Base-by-base conservation (phyloP, 2,888 invertebrate species). In the Mythimna pallens region DNA sequence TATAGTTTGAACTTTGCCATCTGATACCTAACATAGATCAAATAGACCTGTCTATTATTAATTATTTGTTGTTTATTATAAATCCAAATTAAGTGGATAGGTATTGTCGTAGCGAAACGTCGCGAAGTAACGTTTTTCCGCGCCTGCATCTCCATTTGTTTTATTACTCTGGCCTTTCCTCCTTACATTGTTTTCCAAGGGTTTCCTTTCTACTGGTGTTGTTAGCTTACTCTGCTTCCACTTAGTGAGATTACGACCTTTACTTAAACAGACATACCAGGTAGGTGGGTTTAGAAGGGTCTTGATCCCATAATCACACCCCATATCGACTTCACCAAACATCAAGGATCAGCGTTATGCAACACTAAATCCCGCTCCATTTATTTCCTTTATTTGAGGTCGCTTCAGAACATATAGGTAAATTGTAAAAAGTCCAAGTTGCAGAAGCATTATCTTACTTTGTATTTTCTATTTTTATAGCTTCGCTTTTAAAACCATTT, bases 401-500 rank as follows among this genome's bases (percentile, higher is more conserved):
- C 43, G 55, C 22, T 67, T 40, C 10, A 73, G 70, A 68, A 58
- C 30, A 65, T 72, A 66, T 65, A 25, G 25, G 1, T 25, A 71
- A 74, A 73, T 76, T 71, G 40, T 10, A 20, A 64, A 83, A 66
- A 59, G 7, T 64, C 55, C 61, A 75, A 59, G 59, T 20, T 70
- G 52, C 65, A 69, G 50, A 34, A 66, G 17, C 61, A 73, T 71
- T 80, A 70, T 67, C 66, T 80, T 63, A 66, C 57, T 69, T 65
- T 73, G 47, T 34, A 70, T 81, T 77, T 66, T 59, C 69, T 86
- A 73, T 80, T 73, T 83, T 77, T 66, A 54, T 65, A 73, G 54
- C 61, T 70, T 73, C 57, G 54, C 50, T 71, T 76, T 79, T 84
- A 78, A 86, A 84, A 86, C 74, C 73, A 72, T 81, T 84, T 79